phyloP scores from a whole-genome alignment of 2,113 vertebrate species.

The Istiophorus platypterus region DNA sequence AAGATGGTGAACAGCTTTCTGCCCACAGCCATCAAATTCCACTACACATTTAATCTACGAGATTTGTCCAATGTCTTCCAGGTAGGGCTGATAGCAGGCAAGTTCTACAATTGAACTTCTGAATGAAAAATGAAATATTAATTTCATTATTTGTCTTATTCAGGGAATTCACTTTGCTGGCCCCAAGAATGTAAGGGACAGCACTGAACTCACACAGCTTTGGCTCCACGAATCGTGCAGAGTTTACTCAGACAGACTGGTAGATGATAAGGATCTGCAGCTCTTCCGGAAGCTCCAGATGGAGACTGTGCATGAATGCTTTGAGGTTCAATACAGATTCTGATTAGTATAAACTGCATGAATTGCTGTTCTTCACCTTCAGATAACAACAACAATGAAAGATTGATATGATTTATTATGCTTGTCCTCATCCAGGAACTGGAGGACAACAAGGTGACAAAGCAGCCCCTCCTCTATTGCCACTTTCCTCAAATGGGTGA shows the following conservation, averaged over 20 bases:
- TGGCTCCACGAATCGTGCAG: conserved; percentile 86
- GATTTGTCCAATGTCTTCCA: conserved; percentile 87
- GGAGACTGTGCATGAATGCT: conserved; percentile 82
- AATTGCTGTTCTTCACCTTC: conserved; percentile 25
- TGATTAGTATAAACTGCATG: conserved; percentile 27
- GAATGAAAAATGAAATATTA: conserved; percentile 17
- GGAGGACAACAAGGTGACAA: conserved; percentile 73
- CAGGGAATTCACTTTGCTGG: conserved; percentile 87
- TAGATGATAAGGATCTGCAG: conserved; percentile 81
- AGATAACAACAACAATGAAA: conserved; percentile 1
- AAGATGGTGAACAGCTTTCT: conserved; percentile 82
- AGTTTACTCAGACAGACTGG: conserved; percentile 88
- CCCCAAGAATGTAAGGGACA: conserved; percentile 79
- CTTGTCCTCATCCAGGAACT: conserved; percentile 76
- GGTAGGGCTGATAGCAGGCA: conserved; percentile 65
- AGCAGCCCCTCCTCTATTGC: conserved; percentile 85
- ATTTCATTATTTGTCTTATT: conserved; percentile 36
- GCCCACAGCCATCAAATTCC: conserved; percentile 86
- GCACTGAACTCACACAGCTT: conserved; percentile 77
- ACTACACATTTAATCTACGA: conserved; percentile 86
- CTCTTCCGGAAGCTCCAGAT: conserved; percentile 84
- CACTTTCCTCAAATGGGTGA: conserved; percentile 78
- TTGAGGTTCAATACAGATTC: conserved; percentile 78
- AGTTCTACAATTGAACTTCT: background rate
- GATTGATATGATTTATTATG: conserved; percentile 14